These are phyloP conservation scores for Rhabdophis nuchalis DNA, from an alignment of 2,797 vertebrate genomes.

Conservation along the genomic window DNA sequence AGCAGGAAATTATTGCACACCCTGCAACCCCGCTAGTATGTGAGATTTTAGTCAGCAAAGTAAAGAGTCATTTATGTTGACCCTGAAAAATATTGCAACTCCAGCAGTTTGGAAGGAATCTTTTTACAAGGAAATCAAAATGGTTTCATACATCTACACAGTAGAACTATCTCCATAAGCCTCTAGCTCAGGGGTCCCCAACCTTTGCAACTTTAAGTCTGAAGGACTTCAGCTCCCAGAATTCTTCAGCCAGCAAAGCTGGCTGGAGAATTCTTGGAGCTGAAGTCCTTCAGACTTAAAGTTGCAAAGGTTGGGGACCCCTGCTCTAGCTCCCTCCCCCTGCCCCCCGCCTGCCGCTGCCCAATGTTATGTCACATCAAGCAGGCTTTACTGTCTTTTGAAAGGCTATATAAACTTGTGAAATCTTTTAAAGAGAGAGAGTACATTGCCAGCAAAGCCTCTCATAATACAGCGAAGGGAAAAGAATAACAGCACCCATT, in stretches of 20 bases:
- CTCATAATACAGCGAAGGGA: neutral
- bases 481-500: neutral
- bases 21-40: constrained; percentile 46
- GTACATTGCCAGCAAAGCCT: neutral
- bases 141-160: neutral
- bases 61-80: constrained; percentile 21
- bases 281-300: too few relatives aligned
- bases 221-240: too few relatives aligned
- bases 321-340: neutral
- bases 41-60: constrained; percentile 54
- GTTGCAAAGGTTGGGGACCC: too few relatives aligned
- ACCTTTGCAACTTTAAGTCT: too few relatives aligned
- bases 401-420: neutral
- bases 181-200: too few relatives aligned
- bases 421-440: neutral
- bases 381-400: neutral
- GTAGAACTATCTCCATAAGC: neutral
- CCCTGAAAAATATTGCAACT: constrained; percentile 6
- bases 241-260: too few relatives aligned
- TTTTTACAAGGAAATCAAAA: constrained; percentile 4
- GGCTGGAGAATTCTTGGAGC: too few relatives aligned
- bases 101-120: neutral
- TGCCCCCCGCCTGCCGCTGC: neutral
- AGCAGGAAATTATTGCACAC: constrained; percentile 47
- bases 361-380: neutral